Evolutionary conservation across 2,113 vertebrate genomes (phyloP).

Genomic region (Monarcha castaneiventris): DNA sequence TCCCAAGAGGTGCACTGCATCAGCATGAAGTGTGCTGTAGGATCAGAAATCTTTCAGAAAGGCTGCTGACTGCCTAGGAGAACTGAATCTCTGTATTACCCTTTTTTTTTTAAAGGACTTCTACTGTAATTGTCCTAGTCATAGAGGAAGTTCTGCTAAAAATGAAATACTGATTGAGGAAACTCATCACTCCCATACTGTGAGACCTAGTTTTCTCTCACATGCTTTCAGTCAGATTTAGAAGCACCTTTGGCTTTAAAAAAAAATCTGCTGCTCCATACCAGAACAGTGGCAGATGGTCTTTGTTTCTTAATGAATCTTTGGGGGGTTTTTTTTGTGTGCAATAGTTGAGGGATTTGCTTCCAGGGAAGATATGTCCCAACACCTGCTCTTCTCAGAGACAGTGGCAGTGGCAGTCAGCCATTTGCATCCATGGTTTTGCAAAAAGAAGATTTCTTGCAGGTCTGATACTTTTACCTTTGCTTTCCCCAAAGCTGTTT

Average conservation of each 20-base stretch:
- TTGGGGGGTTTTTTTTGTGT: not conserved
- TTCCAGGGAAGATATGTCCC: constrained; percentile 6
- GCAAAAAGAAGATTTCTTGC: not conserved
- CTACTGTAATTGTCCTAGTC: not conserved
- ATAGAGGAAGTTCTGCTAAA: not conserved
- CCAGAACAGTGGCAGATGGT: constrained; percentile 35
- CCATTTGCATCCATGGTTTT: not conserved
- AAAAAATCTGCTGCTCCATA: not conserved
- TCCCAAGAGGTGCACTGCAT: not conserved
- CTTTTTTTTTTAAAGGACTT: not conserved
- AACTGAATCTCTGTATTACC: not conserved
- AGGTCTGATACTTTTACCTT: not conserved
- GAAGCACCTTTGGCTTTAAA: constrained; percentile 1
- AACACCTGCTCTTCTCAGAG: constrained; percentile 5
- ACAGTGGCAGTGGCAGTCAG: not conserved
- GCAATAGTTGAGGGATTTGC: constrained; percentile 3
- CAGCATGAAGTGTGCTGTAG: not conserved
- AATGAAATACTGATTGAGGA: not conserved
- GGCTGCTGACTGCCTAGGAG: not conserved
- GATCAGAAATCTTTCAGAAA: not conserved
- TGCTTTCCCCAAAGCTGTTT: not conserved
- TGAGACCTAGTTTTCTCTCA: constrained; percentile 12
- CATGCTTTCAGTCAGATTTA: not conserved
- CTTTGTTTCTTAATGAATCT: constrained; percentile 46
- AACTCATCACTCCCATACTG: not conserved